Evolutionary conservation across 1,140 invertebrate species (phyloP), one percentile per base, ranked within the genome.

Genomic region (Zaprionus ornatus): DNA sequence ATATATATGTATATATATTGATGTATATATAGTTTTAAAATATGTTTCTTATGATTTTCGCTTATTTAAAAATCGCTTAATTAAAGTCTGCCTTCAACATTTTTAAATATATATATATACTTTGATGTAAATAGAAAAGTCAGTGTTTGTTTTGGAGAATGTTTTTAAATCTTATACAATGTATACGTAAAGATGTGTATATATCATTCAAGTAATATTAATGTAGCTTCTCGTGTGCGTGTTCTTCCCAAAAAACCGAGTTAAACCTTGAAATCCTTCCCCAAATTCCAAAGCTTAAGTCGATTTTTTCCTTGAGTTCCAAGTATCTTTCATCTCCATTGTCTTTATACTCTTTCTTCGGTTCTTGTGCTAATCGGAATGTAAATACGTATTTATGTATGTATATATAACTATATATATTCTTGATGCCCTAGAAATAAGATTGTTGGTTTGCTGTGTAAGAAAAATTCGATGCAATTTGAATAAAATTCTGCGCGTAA

Each of bases 181-280:
- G 29, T 68, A 45, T 61, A 54, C 60, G 48, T 71, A 50, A 59
- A 29, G 56, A 65, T 73, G 29, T 65, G 37, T 48, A 56, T 54
- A 64, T 54, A 56, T 15, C 32, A 50, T 52, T 73, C 59, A 61
- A 61, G 67, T 74, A 77, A 66, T 59, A 56, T 71, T 74, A 77
- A 66, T 63, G 50, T 63, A 63, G 40, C 15, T 48, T 48, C 66
- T 37, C 29, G 15, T 64, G 80, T 90, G 80, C 77, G 67, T 72
- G 70, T 23, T 50, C 64, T 10, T 45, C n/a, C n/a, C 6, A 56
- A 77, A 85, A 90, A 88, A 92, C 85, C 75, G 72, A 83, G 78
- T 82, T 74, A 84, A 80, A 77, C 82, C 74, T 80, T 86, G 80
- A 82, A 92, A 91, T 92, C 91, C 91, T 92, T 92, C 91, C 91